Conservation (phyloP, 2,113 vertebrate species). For the Salvelinus namaycush region DNA sequence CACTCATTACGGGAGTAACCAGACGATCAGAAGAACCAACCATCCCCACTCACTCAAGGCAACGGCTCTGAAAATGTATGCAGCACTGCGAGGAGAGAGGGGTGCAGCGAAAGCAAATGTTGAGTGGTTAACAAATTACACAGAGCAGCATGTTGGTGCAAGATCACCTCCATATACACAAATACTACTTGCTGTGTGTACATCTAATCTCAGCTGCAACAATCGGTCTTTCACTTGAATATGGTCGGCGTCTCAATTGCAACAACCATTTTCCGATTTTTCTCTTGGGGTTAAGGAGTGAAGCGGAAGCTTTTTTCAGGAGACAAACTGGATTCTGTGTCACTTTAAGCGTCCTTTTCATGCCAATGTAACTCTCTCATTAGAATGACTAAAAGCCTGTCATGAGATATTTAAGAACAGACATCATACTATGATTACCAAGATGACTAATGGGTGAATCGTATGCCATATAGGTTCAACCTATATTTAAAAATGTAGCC, state of each 20-base stretch:
- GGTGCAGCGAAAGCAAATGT: not conserved
- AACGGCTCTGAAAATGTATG: not conserved
- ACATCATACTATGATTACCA: not conserved
- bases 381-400: constrained; percentile 52
- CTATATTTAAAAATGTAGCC: constrained; percentile 40
- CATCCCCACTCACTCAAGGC: not conserved
- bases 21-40: not conserved
- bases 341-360: constrained; percentile 41
- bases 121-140: not conserved
- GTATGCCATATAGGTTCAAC: constrained; percentile 58
- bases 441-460: constrained; percentile 54
- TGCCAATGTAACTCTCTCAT: constrained; percentile 31
- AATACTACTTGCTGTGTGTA: constrained; percentile 1
- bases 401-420: constrained; percentile 42
- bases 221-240: constrained; percentile 21
- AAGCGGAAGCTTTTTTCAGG: too few relatives aligned
- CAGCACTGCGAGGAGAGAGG: not conserved
- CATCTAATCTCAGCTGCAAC: constrained; percentile 34
- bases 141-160: constrained; percentile 1
- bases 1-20: too few relatives aligned
- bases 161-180: constrained; percentile 4
- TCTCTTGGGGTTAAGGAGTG: not conserved
- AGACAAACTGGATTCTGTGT: not conserved
- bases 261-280: constrained; percentile 64
- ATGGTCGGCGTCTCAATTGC: constrained; percentile 64